Evolutionary conservation across 2,888 invertebrate genomes (phyloP), one percentile per base, ranked within the genome.

Genomic region (Pammene fasciana): DNA sequence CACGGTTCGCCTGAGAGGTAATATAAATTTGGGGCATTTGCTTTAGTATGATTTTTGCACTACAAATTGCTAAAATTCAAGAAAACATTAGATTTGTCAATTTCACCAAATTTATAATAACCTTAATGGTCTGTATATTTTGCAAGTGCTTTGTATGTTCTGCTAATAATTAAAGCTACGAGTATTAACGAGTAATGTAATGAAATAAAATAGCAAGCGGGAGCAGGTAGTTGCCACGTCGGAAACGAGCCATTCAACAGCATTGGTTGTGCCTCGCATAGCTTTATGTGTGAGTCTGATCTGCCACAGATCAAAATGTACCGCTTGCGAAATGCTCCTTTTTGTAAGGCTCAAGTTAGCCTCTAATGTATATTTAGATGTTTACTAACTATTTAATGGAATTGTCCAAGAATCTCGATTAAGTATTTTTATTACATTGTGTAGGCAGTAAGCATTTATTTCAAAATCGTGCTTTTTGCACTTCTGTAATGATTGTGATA

Each of bases 401-500:
- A 65, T 59, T 46, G 59, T 60, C 65, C 65, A 46, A 59, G 65
- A 70, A 70, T 70, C 68, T 70, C 68, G 26, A 50, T 11, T 41
- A 43, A 41, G 36, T 57, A 50, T 64, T 56, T 64, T 62, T 41
- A 64, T 59, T 65, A 65, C 26, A 45, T 54, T 61, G 54, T 52
- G 26, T 46, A 36, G 26, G 54, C 54, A 59, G 55, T 67, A 54
- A 54, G 64, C 52, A 18, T 68, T 68, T 68, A 38, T 46, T 59
- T 54, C 10, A 18, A 70, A 46, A 70, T 54, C 59, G 68, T 65
- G 68, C 65, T 65, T 54, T 54, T 52, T 59, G 59, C 65, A 46
- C 45, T 34, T 59, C 59, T 70, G 65, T 65, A 65, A 65, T 45
- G 26, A 70, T 70, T 70, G 68, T 70, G 68, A 70, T 70, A 70